Percentiles rank a stretch among this genome's conserved stretches.
Conservation (phyloP, 2,888 invertebrate species). For the Seira ritae region DNA sequence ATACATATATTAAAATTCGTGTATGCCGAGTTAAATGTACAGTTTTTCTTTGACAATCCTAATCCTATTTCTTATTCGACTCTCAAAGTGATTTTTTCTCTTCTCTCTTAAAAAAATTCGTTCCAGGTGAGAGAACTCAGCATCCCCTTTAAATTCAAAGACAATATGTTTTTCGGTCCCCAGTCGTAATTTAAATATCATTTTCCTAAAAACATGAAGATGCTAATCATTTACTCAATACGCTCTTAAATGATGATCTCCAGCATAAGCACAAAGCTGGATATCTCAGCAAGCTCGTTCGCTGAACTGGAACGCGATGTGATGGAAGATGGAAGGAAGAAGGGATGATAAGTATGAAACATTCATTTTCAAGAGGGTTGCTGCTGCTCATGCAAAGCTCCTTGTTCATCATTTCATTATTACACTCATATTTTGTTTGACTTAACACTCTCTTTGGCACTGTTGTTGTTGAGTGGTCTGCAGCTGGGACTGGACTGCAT, state of each 20-base stretch:
- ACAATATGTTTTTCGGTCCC: no score
- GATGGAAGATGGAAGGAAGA: constrained; percentile 22
- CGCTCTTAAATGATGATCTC: constrained; percentile 36
- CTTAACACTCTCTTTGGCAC: constrained; percentile 18
- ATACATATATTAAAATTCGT: no score
- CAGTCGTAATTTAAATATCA: constrained; percentile 40
- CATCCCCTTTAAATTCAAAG: no score
- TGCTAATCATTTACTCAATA: constrained; percentile 24
- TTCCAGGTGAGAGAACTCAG: constrained; percentile 55
- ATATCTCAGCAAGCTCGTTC: constrained; percentile 41
- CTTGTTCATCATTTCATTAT: constrained; percentile 24
- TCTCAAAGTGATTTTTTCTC: neutral
- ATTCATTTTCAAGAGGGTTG: constrained; percentile 41
- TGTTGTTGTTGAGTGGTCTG: constrained; percentile 57
- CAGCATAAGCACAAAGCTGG: constrained; percentile 59
- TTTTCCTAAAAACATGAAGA: constrained; percentile 25
- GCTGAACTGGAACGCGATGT: constrained; percentile 32
- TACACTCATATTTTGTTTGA: constrained; percentile 25
- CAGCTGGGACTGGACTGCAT: constrained; percentile 60
- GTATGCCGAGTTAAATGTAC: no score
- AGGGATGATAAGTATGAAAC: constrained; percentile 27
- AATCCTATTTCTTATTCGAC: no score
- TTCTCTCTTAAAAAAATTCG: no score
- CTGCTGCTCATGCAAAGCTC: constrained; percentile 24
- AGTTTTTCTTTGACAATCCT: constrained; percentile 15